Evolutionary conservation across 1,140 invertebrate species (phyloP).

Genomic region (Zaprionus camerounensis): DNA sequence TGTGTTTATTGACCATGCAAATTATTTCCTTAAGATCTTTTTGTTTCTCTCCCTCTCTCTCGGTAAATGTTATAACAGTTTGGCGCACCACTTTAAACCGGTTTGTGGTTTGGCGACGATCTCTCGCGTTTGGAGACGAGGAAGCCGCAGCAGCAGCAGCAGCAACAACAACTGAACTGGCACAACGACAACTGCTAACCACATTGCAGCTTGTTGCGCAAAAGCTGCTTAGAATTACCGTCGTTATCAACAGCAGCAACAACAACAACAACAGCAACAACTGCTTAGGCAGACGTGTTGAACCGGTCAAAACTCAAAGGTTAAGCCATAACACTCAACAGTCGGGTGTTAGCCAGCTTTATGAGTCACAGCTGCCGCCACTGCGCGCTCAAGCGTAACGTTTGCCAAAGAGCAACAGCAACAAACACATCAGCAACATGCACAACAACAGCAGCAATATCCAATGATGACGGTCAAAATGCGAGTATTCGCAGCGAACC

Average conservation of each 20-base stretch:
- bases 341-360: conserved; percentile 67
- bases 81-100: conserved; percentile 63
- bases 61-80: conserved; percentile 28
- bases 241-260: conserved; percentile 49
- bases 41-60: conserved; percentile 20
- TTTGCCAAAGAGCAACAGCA: conserved; percentile 30
- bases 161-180: conserved; percentile 42
- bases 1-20: conserved; percentile 52
- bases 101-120: conserved; percentile 30
- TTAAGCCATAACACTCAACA: conserved; percentile 45
- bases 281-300: conserved; percentile 54
- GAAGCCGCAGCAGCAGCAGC: conserved; percentile 52
- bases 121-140: conserved; percentile 49
- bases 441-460: background rate
- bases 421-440: conserved; percentile 8
- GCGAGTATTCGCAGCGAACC: conserved; percentile 61
- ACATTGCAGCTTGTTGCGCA: conserved; percentile 60
- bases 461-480: conserved; percentile 68
- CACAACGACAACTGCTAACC: conserved; percentile 50
- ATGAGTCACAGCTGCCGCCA: conserved; percentile 71
- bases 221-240: conserved; percentile 53
- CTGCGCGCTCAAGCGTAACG: conserved; percentile 55
- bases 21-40: conserved; percentile 73
- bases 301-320: conserved; percentile 70
- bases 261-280: background rate